phyloP scores from a whole-genome alignment of 2,888 invertebrate genomes.

The Chloroclysta siterata region DNA sequence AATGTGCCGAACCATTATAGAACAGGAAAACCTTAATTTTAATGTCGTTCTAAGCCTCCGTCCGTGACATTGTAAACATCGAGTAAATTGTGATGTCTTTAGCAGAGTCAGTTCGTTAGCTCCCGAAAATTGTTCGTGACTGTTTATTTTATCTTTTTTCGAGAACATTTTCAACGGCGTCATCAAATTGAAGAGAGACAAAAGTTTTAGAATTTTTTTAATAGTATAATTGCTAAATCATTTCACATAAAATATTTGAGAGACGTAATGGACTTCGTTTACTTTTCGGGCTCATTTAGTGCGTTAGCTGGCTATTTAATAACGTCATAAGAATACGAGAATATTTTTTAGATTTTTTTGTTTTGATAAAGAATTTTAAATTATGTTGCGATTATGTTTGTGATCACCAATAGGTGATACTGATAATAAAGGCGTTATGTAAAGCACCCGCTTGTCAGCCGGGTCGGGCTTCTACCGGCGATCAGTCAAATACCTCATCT shows the following conservation, averaged over 20 bases:
- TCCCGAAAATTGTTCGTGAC: conserved; percentile 20
- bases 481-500: conserved; percentile 23
- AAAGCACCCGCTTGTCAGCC: conserved; percentile 5
- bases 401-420: not conserved
- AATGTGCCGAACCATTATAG: not conserved
- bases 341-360: no score
- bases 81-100: conserved; percentile 39
- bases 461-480: conserved; percentile 4
- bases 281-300: not conserved
- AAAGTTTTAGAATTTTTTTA: conserved; percentile 13
- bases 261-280: not conserved
- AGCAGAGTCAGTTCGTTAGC: conserved; percentile 42
- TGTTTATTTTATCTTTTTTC: conserved; percentile 27
- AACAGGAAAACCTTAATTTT: conserved; percentile 29
- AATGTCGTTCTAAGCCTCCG: conserved; percentile 33
- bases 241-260: conserved; percentile 6
- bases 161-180: conserved; percentile 30
- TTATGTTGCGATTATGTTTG: no score
- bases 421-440: conserved; percentile 9
- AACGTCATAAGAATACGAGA: not conserved
- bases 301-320: not conserved
- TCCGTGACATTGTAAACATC: conserved; percentile 35
- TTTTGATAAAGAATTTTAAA: no score
- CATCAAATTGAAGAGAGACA: conserved; percentile 14
- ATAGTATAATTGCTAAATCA: conserved; percentile 16